Evolutionary conservation across 2,888 invertebrate species (phyloP), one percentile per base, ranked within the genome.

Genomic region (Laothoe populi): DNA sequence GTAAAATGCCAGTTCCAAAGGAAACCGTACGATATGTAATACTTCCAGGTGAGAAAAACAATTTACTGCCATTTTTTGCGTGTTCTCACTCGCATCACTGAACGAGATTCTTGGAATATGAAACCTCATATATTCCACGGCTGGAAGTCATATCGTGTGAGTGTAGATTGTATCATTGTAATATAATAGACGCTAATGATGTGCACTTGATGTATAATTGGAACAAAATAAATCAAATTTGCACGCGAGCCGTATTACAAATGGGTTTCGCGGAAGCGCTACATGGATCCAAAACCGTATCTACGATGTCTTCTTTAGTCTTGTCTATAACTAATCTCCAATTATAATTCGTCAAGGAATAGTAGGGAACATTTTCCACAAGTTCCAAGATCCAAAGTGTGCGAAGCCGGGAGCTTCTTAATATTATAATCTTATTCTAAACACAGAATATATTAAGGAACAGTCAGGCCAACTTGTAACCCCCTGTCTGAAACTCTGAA

Each of bases 361-460:
- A 74, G 73, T 76, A 77, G 73, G 66, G 73, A 74, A 72, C 80
- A 74, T 78, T 77, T 81, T 76, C 79, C 77, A 77, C 79, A 75
- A 79, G 77, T 77, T 77, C 70, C 69, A 67, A 65, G 72, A 75
- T 67, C 73, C 79, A 21, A 59, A 61, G 38, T 48, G 58, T 74
- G 74, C 73, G 73, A 70, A 75, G 72, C 74, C 68, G 70, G 70
- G 65, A 68, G 73, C 86, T 84, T 81, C 87, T 90, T 87, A 88
- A 88, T 90, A 91, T 91, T 91, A 88, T 91, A 91, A 91, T 90
- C 81, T 85, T 89, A 91, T 91, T 91, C 89, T 85, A 86, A 90
- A 90, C 88, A 89, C 78, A 80, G 91, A 90, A 91, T 92, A 90
- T 78, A 90, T 91, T 90, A 89, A 79, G 77, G 75, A 73, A 78